Conservation (phyloP, 2,888 invertebrate genomes). For the Dexiosoma caninum region DNA sequence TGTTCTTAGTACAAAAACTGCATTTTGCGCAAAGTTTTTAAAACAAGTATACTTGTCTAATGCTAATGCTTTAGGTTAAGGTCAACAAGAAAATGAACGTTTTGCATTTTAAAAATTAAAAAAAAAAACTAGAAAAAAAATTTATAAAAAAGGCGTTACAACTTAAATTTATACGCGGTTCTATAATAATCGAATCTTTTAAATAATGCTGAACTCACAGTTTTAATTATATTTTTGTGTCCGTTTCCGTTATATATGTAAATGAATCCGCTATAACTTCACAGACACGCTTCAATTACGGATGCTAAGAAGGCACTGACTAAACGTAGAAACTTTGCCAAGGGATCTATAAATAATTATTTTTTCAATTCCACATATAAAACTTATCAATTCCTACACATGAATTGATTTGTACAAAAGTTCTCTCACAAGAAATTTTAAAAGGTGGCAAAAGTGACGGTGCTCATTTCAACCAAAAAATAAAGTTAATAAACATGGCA, state of each 20-base stretch:
- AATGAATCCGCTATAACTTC: slow-evolving; percentile 33
- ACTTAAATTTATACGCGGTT: background rate
- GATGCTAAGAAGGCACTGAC: slow-evolving; percentile 73
- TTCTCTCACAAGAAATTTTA: slow-evolving; percentile 14
- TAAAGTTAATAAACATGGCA: background rate
- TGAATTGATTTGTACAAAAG: background rate
- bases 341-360: slow-evolving; percentile 55
- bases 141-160: too few relatives aligned
- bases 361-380: background rate
- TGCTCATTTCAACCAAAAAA: background rate
- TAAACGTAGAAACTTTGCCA: slow-evolving; percentile 32
- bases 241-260: slow-evolving; percentile 55
- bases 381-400: background rate
- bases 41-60: slow-evolving; percentile 40
- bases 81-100: slow-evolving; percentile 72
- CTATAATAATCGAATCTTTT: background rate
- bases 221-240: slow-evolving; percentile 16
- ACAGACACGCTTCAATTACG: slow-evolving; percentile 66
- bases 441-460: background rate
- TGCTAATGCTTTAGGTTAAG: slow-evolving; percentile 73
- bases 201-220: slow-evolving; percentile 35
- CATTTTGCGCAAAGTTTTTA: background rate
- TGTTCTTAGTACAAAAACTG: background rate
- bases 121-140: background rate
- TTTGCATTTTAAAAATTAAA: slow-evolving; percentile 48